Evolutionary conservation across 1,140 invertebrate genomes (phyloP), one percentile per base, ranked within the genome.

Genomic region (Drosophila bocqueti): DNA sequence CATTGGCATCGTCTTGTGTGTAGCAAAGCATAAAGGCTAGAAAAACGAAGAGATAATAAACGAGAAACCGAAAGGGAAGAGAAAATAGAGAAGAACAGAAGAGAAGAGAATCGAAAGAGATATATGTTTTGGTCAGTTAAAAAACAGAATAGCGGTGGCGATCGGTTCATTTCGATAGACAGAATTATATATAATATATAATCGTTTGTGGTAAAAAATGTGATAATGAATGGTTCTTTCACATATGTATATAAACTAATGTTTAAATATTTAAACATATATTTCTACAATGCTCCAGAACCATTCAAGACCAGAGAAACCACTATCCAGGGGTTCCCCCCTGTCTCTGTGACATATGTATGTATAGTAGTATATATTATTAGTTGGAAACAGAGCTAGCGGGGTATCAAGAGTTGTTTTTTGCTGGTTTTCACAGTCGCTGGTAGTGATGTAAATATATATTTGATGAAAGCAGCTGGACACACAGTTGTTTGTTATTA

Each of bases 21-120:
- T 97, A 97, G 95, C 97, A 97, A 94, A 97, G 95, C 96, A 97
- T 97, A 95, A 97, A 97, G 94, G 96, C 96, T 97, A 95, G 90
- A 93, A 90, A 90, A 92, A 83, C 82, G 65, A 89, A 89, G 79
- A 91, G 83, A 91, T 80, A 91, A 52, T 47, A 87, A 80, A 78
- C 63, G 57, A 81, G 63, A 83, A 76, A 90, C 82, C 79, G 77
- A 91, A 67, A 67, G 62, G 46, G 73, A 67, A 68, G 65, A 77
- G 73, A 80, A 78, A 72, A 92, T 78, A 91, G 85, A 90, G 78
- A 85, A 91, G 54, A 78, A 62, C 58, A 81, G 79, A 83, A 79
- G 54, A 78, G 64, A 79, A 90, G 79, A 90, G 83, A 85, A 85
- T 90, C 86, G 79, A 85, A 82, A 90, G 77, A 90, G 76, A 90